Evolutionary conservation across 2,888 invertebrate genomes (phyloP), one percentile per base, ranked within the genome.

Genomic region (Drosophila mimica): DNA sequence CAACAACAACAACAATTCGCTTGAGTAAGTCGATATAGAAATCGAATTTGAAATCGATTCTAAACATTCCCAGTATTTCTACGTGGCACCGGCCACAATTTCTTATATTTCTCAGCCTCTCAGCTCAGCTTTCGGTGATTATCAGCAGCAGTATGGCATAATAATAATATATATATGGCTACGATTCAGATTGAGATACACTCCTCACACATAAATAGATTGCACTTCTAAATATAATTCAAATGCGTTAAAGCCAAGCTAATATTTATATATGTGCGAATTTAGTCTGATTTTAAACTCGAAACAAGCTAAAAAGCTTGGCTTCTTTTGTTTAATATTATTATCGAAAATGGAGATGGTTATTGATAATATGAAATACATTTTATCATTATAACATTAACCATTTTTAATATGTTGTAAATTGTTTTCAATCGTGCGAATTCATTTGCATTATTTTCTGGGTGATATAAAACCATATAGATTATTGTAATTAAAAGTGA

Each of bases 21-120:
- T 86, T 78, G 86, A 87, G 87, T 87, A 87, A 87, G 87, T 87
- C 43, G 33, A 25, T 25, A 46, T 46, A 46, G 11, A 64, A 48
- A 60, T 36, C 34, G 33, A 17, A 40, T 38, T 46, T 25, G 48
- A 48, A 36, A 30, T 56, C 15, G 31, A 25, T 57, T 43, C 31
- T 15, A 6, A 49, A 43, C 17, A 59, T 65, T 20, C 15, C 20
- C 2, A 53, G 36, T 69, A 38, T 20, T 36, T 58, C 3, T 31
- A 70, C 70, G 70, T 70, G 70, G 70, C 70, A 25, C 6, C 30
- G 57, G 67, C 40, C 30, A 4, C 20, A 33, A 15, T n/a, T 25
- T 33, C 43, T 20, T 33, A 40, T 69, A 38, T 59, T 59, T 20
- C 25, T 20, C 36, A 20, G 20, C 31, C 40, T 66, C 52, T 31